phyloP scores from a whole-genome alignment of 2,113 vertebrate genomes.

The Pagrus major region DNA sequence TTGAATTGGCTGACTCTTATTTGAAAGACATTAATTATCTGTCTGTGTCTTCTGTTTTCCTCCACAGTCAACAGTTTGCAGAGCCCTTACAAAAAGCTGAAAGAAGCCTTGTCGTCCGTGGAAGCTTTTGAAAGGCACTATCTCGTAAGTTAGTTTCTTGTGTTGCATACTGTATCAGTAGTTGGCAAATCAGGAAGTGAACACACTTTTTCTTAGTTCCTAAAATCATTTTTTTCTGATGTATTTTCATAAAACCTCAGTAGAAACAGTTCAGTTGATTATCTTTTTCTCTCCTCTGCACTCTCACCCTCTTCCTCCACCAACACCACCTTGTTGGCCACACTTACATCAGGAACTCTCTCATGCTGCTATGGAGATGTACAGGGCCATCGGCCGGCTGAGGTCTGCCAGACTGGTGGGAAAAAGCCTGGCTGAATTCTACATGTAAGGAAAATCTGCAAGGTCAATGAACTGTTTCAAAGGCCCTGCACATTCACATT shows the following conservation, averaged over 20 bases:
- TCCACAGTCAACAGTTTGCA: slow-evolving; percentile 91
- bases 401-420: slow-evolving; percentile 94
- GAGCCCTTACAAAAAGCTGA: slow-evolving; percentile 98
- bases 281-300: slow-evolving; percentile 10
- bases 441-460: slow-evolving; percentile 89
- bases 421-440: slow-evolving; percentile 97
- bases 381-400: slow-evolving; percentile 89
- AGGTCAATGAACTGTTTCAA: not conserved
- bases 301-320: not conserved
- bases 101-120: slow-evolving; percentile 96
- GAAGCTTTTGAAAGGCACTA: slow-evolving; percentile 98
- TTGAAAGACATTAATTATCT: not conserved
- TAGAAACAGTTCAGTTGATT: slow-evolving; percentile 14
- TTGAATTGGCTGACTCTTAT: not conserved
- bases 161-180: slow-evolving; percentile 15
- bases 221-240: slow-evolving; percentile 11
- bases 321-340: not conserved
- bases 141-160: slow-evolving; percentile 86
- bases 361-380: slow-evolving; percentile 97
- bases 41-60: not conserved
- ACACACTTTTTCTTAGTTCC: slow-evolving; percentile 7
- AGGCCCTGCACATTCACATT: not conserved
- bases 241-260: slow-evolving; percentile 22
- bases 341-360: slow-evolving; percentile 90
- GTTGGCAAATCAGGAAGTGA: slow-evolving; percentile 1